Percentiles rank a stretch among this genome's conserved stretches.
Conservation (phyloP, 1,140 invertebrate genomes). For the Daktulosphaira vitifoliae region DNA sequence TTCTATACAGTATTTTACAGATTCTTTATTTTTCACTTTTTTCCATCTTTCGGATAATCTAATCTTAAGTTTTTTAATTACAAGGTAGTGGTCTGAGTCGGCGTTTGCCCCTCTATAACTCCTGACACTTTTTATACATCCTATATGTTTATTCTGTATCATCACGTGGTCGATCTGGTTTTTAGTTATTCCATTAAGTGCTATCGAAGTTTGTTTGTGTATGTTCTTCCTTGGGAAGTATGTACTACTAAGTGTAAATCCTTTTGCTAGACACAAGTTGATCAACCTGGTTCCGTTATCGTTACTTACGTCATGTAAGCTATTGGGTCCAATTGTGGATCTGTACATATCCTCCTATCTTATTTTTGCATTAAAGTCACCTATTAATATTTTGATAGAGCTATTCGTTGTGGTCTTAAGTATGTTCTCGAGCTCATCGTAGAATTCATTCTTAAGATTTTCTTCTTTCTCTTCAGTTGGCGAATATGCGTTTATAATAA, state of each 20-base stretch:
- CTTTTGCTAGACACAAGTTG: too few species aligned
- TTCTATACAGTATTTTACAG: not conserved
- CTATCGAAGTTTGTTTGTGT: not conserved
- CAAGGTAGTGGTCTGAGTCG: not conserved
- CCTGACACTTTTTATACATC: slow-evolving; percentile 24
- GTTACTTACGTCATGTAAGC: too few species aligned
- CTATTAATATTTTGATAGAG: not conserved
- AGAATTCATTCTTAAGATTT: not conserved
- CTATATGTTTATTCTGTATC: slow-evolving; percentile 29
- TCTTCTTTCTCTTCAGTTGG: not conserved
- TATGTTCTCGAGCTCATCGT: too few species aligned
- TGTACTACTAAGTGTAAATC: too few species aligned
- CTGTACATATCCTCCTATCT: not conserved
- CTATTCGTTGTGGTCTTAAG: not conserved
- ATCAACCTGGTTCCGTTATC: too few species aligned
- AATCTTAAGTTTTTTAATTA: not conserved
- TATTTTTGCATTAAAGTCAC: not conserved
- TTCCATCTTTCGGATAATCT: too few species aligned
- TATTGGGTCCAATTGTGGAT: too few species aligned
- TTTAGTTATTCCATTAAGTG: slow-evolving; percentile 34
- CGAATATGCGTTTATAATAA: not conserved
- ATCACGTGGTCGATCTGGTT: slow-evolving; percentile 37
- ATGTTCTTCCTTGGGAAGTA: too few species aligned
- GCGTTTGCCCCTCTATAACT: not conserved
- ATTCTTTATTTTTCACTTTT: not conserved